phyloP scores from a whole-genome alignment of 1,140 invertebrate genomes.

The Plectrocnemia conspersa region DNA sequence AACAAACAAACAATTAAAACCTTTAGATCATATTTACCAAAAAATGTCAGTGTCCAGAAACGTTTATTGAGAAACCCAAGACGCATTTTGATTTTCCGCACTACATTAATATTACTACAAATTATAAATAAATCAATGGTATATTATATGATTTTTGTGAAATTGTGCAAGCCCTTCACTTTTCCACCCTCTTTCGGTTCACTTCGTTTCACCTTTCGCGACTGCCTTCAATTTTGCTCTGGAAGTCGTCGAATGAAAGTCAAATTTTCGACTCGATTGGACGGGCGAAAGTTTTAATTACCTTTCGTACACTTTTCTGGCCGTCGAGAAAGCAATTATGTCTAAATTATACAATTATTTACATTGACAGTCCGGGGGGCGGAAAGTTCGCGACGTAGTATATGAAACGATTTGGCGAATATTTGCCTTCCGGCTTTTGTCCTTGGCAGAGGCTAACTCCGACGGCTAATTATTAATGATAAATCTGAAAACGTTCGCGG shows the following conservation, averaged over 20 bases:
- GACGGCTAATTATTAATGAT: not conserved
- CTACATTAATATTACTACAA: no score
- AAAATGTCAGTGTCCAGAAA: no score
- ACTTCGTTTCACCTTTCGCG: slow-evolving; percentile 11
- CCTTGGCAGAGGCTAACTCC: not conserved
- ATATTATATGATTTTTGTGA: no score
- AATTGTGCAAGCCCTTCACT: no score
- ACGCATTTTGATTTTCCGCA: no score
- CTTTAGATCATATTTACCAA: no score
- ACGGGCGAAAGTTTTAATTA: slow-evolving; percentile 33
- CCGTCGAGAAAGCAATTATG: slow-evolving; percentile 31
- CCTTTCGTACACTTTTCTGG: slow-evolving; percentile 31
- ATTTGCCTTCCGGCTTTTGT: slow-evolving; percentile 9
- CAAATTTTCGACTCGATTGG: slow-evolving; percentile 32
- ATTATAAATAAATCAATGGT: no score
- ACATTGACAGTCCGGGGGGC: slow-evolving; percentile 27
- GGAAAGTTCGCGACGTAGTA: not conserved
- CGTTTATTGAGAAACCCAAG: no score
- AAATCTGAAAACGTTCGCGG: slow-evolving; percentile 2
- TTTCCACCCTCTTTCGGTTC: no score
- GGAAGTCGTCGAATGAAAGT: slow-evolving; percentile 31
- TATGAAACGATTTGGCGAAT: slow-evolving; percentile 20
- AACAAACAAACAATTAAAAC: no score
- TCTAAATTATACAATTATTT: slow-evolving; percentile 35
- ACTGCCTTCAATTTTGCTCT: slow-evolving; percentile 16